Percentiles rank a stretch among this genome's conserved stretches.
phyloP scores from a whole-genome alignment of 2,888 invertebrate genomes.

The Clepsis dumicolana region DNA sequence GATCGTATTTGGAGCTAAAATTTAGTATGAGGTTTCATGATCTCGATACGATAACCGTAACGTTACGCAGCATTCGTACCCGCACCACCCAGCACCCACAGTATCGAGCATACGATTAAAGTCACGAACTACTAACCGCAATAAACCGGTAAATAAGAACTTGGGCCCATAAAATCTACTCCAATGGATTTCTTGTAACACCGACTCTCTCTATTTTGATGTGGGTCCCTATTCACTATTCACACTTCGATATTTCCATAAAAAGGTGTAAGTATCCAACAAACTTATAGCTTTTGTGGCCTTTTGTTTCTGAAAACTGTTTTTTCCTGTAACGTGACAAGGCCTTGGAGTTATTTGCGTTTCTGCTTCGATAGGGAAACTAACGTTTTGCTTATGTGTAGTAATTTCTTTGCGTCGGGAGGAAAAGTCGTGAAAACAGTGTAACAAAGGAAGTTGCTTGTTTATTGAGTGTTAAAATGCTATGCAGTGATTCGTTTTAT shows the following conservation, averaged over 20 bases:
- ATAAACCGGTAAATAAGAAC: slow-evolving; percentile 18
- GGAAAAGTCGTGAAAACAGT: neutral
- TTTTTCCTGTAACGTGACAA: slow-evolving; percentile 13
- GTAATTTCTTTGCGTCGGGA: neutral
- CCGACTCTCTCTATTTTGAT: slow-evolving; percentile 33
- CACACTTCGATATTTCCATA: neutral
- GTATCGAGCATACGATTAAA: neutral
- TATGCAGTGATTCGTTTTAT: neutral
- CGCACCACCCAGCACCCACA: too few species aligned
- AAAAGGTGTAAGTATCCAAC: neutral
- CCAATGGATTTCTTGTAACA: slow-evolving; percentile 26
- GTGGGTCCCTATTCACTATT: slow-evolving; percentile 28
- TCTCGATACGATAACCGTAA: too few species aligned
- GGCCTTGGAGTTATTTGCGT: slow-evolving; percentile 30
- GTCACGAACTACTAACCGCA: neutral
- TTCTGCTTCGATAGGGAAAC: slow-evolving; percentile 17
- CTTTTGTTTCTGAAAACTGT: neutral
- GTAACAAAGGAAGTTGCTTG: neutral
- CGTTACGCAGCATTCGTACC: too few species aligned
- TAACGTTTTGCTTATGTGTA: slow-evolving; percentile 12
- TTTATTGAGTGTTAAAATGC: neutral
- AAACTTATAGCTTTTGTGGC: neutral
- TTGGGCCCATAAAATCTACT: slow-evolving; percentile 14
- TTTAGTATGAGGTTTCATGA: too few species aligned
- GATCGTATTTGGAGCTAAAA: too few species aligned